Evolutionary conservation across 2,113 vertebrate genomes (phyloP).

Genomic region (Melanostigma gelatinosum): DNA sequence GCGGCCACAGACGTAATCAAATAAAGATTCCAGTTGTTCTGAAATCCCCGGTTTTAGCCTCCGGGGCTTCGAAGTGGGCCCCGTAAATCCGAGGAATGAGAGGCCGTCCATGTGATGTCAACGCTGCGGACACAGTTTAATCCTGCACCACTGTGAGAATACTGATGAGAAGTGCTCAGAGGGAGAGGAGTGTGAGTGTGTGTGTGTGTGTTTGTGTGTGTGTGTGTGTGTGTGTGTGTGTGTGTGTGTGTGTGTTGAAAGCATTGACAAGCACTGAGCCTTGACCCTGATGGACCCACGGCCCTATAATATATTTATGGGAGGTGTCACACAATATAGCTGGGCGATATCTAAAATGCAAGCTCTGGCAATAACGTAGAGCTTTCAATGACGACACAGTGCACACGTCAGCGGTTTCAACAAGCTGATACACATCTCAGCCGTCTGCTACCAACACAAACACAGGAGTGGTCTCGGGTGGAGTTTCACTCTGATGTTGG

Average conservation of each 20-base stretch:
- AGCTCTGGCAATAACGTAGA: constrained; percentile 23
- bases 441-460: constrained; percentile 43
- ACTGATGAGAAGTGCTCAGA: constrained; percentile 55
- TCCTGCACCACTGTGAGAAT: constrained; percentile 58
- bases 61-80: constrained; percentile 47
- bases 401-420: constrained; percentile 34
- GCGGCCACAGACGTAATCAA: constrained; percentile 35
- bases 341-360: constrained; percentile 19
- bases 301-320: constrained; percentile 54
- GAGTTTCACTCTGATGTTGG: constrained; percentile 30
- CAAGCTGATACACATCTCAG: constrained; percentile 62
- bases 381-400: constrained; percentile 27
- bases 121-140: constrained; percentile 47
- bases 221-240: background rate
- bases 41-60: constrained; percentile 42
- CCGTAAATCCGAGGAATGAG: constrained; percentile 61
- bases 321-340: constrained; percentile 29
- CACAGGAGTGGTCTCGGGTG: constrained; percentile 55
- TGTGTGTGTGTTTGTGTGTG: background rate
- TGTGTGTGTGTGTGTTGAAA: constrained; percentile 13
- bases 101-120: constrained; percentile 27
- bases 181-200: background rate
- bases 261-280: constrained; percentile 35
- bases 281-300: constrained; percentile 43
- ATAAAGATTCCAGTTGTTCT: constrained; percentile 55